A percentile compares a stretch with the other conserved stretches of the same genome.
phyloP scores from a whole-genome alignment of 2,888 invertebrate genomes.

The Sycophila texana region DNA sequence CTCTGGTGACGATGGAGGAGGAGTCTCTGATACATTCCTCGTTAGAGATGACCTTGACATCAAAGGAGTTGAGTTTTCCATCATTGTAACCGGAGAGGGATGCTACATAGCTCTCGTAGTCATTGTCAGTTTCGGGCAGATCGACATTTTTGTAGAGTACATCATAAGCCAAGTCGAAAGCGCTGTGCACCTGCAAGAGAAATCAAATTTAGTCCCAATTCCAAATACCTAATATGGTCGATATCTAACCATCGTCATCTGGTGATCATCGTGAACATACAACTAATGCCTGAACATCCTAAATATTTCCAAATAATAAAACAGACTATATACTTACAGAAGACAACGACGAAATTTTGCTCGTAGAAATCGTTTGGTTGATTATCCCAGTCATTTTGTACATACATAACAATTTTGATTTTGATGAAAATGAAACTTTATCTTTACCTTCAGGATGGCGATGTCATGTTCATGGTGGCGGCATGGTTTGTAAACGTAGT shows the following conservation, averaged over 20 bases:
- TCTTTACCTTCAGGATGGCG: conserved; percentile 26
- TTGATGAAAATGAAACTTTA: background rate
- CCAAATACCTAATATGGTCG: too few species aligned
- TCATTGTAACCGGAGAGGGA: conserved; percentile 8
- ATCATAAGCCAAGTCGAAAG: conserved; percentile 27
- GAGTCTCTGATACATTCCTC: conserved; percentile 19
- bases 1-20: conserved; percentile 20
- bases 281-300: too few species aligned
- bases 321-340: too few species aligned
- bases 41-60: conserved; percentile 19
- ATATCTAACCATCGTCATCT: too few species aligned
- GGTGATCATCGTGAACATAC: too few species aligned
- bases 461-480: conserved; percentile 31
- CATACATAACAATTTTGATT: too few species aligned
- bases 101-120: conserved; percentile 20
- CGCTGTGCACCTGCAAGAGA: conserved; percentile 1
- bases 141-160: conserved; percentile 19
- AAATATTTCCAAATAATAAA: too few species aligned
- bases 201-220: background rate
- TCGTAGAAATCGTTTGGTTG: too few species aligned
- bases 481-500: conserved; percentile 6
- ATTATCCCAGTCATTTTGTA: too few species aligned
- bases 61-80: background rate
- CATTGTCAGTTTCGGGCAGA: conserved; percentile 14
- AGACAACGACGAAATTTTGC: too few species aligned